Base-by-base conservation (phyloP, 2,113 vertebrate genomes). In the Labeo catla region DNA sequence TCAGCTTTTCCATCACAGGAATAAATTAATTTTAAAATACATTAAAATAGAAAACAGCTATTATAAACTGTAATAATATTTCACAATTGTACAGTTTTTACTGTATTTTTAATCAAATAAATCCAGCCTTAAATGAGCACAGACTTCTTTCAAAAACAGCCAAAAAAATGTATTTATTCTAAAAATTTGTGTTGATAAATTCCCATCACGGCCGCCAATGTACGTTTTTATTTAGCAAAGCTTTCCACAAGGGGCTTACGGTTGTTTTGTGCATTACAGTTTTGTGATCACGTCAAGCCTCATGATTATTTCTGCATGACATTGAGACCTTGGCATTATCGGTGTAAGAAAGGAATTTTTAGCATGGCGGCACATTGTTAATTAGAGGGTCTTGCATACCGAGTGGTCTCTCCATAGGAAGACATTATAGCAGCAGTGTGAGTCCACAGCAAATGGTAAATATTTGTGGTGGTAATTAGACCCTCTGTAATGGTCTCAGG, bases 241-340 rank as follows among this genome's bases (percentile, higher is more conserved):
- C 57, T 63, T 63, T 45, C 23, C 23, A 45, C 8, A 12, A 77
- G 23, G 16, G 19, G 16, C 21, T 45, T 45, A 61, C 34, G 0
- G 77, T 80, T 45, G 57, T n/a, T 45, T 45, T 13, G 39, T 12
- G 76, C 9, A 21, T 12, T 11, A 34, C 10, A 15, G 23, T 76
- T 66, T 23, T 59, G 12, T 50, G 47, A 47, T n/a, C 23, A 11
- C 13, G 13, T 8, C 80, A 66, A 80, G 34, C 43, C 63, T 83
- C 21, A 4, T 43, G 73, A n/a, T 78, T 23, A 81, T 68, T 28
- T 73, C 79, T 84, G 70, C 57, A 65, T 0, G 2, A 43, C 6
- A 5, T 45, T n/a, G 59, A 84, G 84, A 61, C 57, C 57, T 87
- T 21, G 21, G 76, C 23, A 0, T 76, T 52, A 76, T 87, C 43